phyloP scores from a whole-genome alignment of 2,113 vertebrate species.

The Propithecus coquereli region DNA sequence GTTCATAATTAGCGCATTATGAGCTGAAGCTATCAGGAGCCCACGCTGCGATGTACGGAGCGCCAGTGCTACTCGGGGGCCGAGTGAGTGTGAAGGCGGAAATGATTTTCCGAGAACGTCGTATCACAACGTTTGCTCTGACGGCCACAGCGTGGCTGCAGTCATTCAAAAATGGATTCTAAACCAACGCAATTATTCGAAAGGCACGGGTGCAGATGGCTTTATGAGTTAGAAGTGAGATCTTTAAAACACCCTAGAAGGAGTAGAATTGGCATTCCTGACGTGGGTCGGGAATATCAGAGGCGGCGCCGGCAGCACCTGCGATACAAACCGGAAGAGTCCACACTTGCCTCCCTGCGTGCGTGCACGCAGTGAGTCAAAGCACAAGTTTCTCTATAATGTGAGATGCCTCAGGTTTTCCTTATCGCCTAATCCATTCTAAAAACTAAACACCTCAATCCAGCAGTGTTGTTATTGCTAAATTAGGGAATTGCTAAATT shows the following conservation, averaged over 20 bases:
- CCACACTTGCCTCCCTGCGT: fast-evolving
- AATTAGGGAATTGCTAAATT: not conserved
- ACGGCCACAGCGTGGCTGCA: not conserved
- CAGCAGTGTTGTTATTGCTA: too few relatives aligned
- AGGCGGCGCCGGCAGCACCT: fast-evolving
- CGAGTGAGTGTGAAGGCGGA: not conserved
- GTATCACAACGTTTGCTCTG: not conserved
- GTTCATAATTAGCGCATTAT: conserved; percentile 17
- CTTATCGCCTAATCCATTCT: not conserved
- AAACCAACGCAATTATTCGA: not conserved
- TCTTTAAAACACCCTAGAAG: conserved; percentile 31
- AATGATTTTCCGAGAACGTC: not conserved
- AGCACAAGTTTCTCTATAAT: not conserved
- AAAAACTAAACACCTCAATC: not conserved
- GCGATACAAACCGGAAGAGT: fast-evolving
- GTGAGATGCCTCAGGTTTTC: not conserved
- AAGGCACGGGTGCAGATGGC: not conserved
- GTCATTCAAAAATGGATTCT: conserved; percentile 3
- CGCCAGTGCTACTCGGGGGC: not conserved
- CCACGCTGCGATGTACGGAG: not conserved
- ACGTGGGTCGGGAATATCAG: not conserved
- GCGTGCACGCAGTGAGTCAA: fast-evolving
- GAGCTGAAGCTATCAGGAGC: not conserved
- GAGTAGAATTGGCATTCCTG: conserved; percentile 7
- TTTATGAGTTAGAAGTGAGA: conserved; percentile 28